Base-by-base conservation (phyloP, 2,113 vertebrate species). In the Cottus gobio region DNA sequence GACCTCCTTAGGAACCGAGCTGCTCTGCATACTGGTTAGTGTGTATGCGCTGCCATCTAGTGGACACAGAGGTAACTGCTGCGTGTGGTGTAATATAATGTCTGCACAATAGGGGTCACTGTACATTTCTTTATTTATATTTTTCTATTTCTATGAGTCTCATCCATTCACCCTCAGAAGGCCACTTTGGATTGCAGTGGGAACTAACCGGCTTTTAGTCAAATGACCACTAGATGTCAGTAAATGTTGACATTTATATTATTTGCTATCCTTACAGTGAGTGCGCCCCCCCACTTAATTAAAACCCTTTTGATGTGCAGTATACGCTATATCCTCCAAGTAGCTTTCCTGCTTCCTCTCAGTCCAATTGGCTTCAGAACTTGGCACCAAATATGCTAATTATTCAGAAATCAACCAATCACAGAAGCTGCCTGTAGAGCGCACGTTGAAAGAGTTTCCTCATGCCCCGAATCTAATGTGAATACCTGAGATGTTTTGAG, bases 11-110 rank as follows among this genome's bases (percentile, higher is more conserved):
- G 70, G 54, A 78, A 62, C 52, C 22, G 8, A 24, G 3, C 3
- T 3, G 11, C 76, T 50, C 56, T n/a, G 18, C n/a, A 42, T 16
- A 50, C 7, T 20, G 7, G 10, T 79, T 60, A 7, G 34, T 65
- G 69, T 82, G 69, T 57, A 57, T 89, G 60, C 93, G 85, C 87
- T 90, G 44, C 80, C 86, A 92, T 87, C 92, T 90, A 79, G 82
- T 86, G 90, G 85, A 4, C 12, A n/a, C 1, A 31, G 0, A 1
- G 0, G 15, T 0, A 11, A 22, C 16, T 12, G 11, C 22, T n/a
- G 1, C 7, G 2, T 11, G 20, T 24, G 18, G 15, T 90, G 79
- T 62, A 82, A 79, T 88, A 36, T 44, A 48, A 0, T 22, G n/a
- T 80, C 18, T 56, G 63, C 48, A 54, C 84, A n/a, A 22, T 22